Base-by-base conservation (phyloP, 2,113 vertebrate genomes). In the Hydrochoerus hydrochaeris region DNA sequence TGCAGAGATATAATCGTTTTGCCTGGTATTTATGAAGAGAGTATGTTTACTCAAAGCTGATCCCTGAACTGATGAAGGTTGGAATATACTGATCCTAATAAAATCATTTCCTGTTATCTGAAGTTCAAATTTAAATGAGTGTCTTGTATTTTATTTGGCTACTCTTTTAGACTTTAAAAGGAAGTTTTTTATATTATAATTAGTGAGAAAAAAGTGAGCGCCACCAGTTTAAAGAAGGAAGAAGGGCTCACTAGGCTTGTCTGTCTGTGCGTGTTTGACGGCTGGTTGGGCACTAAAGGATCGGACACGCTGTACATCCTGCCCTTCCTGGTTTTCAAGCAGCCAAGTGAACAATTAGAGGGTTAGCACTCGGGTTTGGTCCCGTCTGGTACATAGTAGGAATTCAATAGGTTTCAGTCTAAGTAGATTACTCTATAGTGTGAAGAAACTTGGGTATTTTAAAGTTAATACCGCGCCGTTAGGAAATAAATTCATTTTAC, bases 401-500 rank as follows among this genome's bases (percentile, higher is more conserved):
- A 32, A 41, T 19, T 93, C n/a, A 65, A 0, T 41, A 60, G 19
- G 24, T 63, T 96, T 84, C 57, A 38, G 3, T 91, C 67, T 89
- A 41, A 97, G 52, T 49, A 60, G 35, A 32, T 60, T 62, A 35
- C n/a, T 94, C 49, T 20, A 46, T 22, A 54, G 41, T 57, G 22
- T 67, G 63, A 95, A 83, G 87, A 95, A 63, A 62, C 62, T 32
- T 82, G n/a, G 67, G 8, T 81, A 54, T 95, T 92, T 91, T 57
- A 41, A 62, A 77, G 63, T 91, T 96, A 86, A 90, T 90, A 52
- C 77, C 88, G 13, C 3, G 10, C 38, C 44, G 46, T 54, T 54
- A 69, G 89, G 78, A 87, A 96, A 89, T 91, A 85, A 91, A 85
- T 85, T 96, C 78, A 71, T 38, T 96, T 95, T 90, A 67, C 93